A percentile compares a stretch with the other conserved stretches of the same genome.
Conservation (phyloP, 1,140 invertebrate species). For the Rhynchophorus ferrugineus region DNA sequence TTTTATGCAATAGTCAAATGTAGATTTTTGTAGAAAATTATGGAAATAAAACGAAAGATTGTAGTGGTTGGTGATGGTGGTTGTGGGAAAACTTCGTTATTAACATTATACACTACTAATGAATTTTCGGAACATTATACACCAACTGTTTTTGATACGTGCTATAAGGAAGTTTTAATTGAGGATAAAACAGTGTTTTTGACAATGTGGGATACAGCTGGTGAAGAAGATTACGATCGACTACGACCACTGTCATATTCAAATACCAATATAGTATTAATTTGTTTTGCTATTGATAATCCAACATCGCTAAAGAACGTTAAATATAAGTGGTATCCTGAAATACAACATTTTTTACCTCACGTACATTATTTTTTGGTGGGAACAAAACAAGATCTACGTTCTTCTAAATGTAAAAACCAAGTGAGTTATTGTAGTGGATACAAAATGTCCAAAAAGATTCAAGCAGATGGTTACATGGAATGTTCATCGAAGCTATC, state of each 20-base stretch:
- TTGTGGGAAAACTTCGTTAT: slow-evolving; percentile 89
- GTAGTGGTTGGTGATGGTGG: slow-evolving; percentile 42
- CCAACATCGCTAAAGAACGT: slow-evolving; percentile 80
- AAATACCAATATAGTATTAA: slow-evolving; percentile 32
- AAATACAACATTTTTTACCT: slow-evolving; percentile 79
- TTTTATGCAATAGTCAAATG: not conserved
- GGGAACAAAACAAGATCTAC: slow-evolving; percentile 53
- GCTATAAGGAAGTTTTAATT: slow-evolving; percentile 63
- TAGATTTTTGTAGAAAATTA: not conserved
- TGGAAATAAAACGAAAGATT: slow-evolving; percentile 26
- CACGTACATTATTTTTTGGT: slow-evolving; percentile 81
- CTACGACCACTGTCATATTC: slow-evolving; percentile 84
- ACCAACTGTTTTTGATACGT: slow-evolving; percentile 74
- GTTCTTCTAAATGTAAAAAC: slow-evolving; percentile 8
- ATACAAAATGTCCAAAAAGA: slow-evolving; percentile 67
- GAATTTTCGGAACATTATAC: slow-evolving; percentile 80
- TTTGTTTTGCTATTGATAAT: slow-evolving; percentile 22
- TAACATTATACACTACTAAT: slow-evolving; percentile 81
- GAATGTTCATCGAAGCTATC: slow-evolving; percentile 80
- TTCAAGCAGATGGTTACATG: slow-evolving; percentile 65
- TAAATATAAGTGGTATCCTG: slow-evolving; percentile 83
- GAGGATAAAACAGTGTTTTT: slow-evolving; percentile 67
- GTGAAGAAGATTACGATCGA: slow-evolving; percentile 93
- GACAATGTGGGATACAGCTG: slow-evolving; percentile 88
- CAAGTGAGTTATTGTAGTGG: slow-evolving; percentile 52